Evolutionary conservation across 2,888 invertebrate species (phyloP).

Genomic region (Thera obeliscata): DNA sequence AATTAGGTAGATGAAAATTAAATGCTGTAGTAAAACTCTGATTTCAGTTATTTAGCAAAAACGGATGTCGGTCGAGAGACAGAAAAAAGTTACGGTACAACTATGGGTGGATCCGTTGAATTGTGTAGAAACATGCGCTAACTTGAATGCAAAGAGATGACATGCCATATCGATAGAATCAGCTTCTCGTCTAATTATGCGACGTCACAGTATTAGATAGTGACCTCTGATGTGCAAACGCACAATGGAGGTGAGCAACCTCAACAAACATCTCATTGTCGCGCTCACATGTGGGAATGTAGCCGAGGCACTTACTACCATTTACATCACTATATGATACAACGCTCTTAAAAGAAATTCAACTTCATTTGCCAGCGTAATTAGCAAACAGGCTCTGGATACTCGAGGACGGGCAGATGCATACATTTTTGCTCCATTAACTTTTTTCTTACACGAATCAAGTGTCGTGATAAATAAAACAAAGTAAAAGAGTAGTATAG

Average conservation of each 20-base stretch:
- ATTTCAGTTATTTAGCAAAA: not conserved
- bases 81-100: not conserved
- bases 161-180: slow-evolving; percentile 50
- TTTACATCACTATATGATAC: slow-evolving; percentile 39
- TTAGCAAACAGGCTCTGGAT: slow-evolving; percentile 46
- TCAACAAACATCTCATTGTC: slow-evolving; percentile 69
- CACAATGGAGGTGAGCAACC: slow-evolving; percentile 77
- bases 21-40: too few relatives aligned
- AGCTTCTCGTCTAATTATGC: slow-evolving; percentile 68
- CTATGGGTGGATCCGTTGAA: slow-evolving; percentile 5
- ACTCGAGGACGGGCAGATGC: slow-evolving; percentile 35
- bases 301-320: slow-evolving; percentile 47
- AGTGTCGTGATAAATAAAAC: slow-evolving; percentile 38
- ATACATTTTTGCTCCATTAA: slow-evolving; percentile 38
- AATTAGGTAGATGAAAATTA: too few relatives aligned
- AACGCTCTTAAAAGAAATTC: slow-evolving; percentile 29
- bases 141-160: slow-evolving; percentile 46
- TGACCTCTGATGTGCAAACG: slow-evolving; percentile 44
- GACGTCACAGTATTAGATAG: slow-evolving; percentile 69
- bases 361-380: slow-evolving; percentile 43
- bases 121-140: slow-evolving; percentile 21
- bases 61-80: not conserved
- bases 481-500: slow-evolving; percentile 27
- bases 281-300: slow-evolving; percentile 69
- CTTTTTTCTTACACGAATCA: slow-evolving; percentile 43